phyloP scores from a whole-genome alignment of 2,888 invertebrate genomes.

The Parnassius apollo region DNA sequence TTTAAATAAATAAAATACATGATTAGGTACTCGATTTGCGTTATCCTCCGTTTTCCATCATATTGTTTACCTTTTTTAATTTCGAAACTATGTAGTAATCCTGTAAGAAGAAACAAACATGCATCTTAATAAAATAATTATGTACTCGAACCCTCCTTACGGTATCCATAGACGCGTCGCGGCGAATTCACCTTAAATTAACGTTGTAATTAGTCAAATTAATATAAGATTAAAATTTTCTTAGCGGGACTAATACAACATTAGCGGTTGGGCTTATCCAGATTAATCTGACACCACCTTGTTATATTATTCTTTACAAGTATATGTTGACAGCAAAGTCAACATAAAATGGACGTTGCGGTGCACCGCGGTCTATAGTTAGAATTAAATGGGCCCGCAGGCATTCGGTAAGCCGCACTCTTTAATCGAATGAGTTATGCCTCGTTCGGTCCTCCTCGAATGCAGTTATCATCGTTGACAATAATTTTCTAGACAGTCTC shows the following conservation, averaged over 20 bases:
- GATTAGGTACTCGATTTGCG: too few species aligned
- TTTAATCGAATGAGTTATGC: slow-evolving; percentile 78
- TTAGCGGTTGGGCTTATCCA: slow-evolving; percentile 45
- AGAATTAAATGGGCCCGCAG: slow-evolving; percentile 67
- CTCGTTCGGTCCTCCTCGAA: slow-evolving; percentile 54
- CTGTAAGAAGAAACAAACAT: background rate
- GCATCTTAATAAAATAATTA: background rate
- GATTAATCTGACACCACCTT: slow-evolving; percentile 33
- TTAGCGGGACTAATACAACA: slow-evolving; percentile 49
- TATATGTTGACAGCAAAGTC: slow-evolving; percentile 29
- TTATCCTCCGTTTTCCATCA: too few species aligned
- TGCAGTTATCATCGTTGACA: slow-evolving; percentile 66
- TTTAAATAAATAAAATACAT: too few species aligned
- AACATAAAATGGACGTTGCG: slow-evolving; percentile 34
- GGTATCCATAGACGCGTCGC: slow-evolving; percentile 28
- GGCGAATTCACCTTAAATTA: slow-evolving; percentile 49
- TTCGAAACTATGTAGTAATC: too few species aligned
- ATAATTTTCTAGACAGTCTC: slow-evolving; percentile 45
- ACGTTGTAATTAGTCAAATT: slow-evolving; percentile 69
- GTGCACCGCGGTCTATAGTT: slow-evolving; percentile 34
- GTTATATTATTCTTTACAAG: slow-evolving; percentile 5
- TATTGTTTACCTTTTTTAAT: too few species aligned
- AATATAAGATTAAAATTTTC: slow-evolving; percentile 71
- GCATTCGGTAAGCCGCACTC: slow-evolving; percentile 44
- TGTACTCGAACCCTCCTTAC: background rate